Evolutionary conservation across 2,888 invertebrate genomes (phyloP).

Genomic region (Platycheirus rosarum): DNA sequence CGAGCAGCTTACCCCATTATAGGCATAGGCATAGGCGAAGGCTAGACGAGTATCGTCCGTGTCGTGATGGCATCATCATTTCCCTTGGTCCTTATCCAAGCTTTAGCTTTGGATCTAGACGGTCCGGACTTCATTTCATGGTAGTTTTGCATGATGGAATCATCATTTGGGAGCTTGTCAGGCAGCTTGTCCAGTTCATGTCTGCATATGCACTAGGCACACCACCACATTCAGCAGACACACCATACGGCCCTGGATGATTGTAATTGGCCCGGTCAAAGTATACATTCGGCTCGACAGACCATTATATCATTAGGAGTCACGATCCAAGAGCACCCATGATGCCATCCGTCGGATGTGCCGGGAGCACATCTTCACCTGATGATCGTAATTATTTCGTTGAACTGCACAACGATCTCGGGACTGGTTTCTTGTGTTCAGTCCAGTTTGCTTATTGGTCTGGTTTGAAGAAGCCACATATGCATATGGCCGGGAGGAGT

Average conservation of each 20-base stretch:
- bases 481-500: slow-evolving; percentile 65
- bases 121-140: slow-evolving; percentile 10
- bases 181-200: slow-evolving; percentile 44
- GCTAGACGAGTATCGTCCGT: slow-evolving; percentile 16
- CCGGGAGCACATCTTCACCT: slow-evolving; percentile 67
- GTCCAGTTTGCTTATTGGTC: slow-evolving; percentile 60
- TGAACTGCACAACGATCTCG: slow-evolving; percentile 43
- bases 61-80: slow-evolving; percentile 74
- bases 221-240: slow-evolving; percentile 16
- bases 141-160: slow-evolving; percentile 68
- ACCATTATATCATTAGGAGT: slow-evolving; percentile 74
- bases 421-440: slow-evolving; percentile 28
- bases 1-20: slow-evolving; percentile 59
- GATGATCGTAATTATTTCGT: slow-evolving; percentile 73
- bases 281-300: slow-evolving; percentile 56
- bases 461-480: slow-evolving; percentile 48
- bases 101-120: slow-evolving; percentile 34
- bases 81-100: slow-evolving; percentile 53
- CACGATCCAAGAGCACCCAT: slow-evolving; percentile 70
- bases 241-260: slow-evolving; percentile 3
- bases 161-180: slow-evolving; percentile 60
- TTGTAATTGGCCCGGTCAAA: slow-evolving; percentile 65
- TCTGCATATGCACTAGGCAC: slow-evolving; percentile 43
- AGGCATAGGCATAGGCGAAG: slow-evolving; percentile 39
- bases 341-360: slow-evolving; percentile 43